A percentile compares a stretch with the other conserved stretches of the same genome.
Conservation (phyloP, 2,888 invertebrate species). For the Parnassius glacialis region DNA sequence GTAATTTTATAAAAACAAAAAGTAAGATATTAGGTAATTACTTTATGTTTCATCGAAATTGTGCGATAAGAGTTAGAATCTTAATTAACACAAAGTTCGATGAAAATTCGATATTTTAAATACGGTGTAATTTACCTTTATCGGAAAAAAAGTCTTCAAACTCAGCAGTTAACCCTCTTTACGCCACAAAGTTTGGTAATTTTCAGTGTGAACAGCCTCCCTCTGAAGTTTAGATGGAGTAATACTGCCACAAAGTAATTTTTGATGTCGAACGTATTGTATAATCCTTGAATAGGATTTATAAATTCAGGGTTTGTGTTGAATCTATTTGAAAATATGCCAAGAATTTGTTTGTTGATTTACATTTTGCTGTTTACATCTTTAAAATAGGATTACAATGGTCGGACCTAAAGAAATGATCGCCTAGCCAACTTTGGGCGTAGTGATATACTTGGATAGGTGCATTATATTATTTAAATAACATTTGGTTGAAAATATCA, state of each 20-base stretch:
- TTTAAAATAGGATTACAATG: no score
- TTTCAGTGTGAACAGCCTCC: constrained; percentile 10
- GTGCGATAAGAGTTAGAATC: background rate
- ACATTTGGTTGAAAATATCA: no score
- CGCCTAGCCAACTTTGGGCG: no score
- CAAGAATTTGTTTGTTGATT: no score
- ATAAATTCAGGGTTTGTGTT: background rate
- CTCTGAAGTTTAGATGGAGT: constrained; percentile 14
- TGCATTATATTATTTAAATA: no score
- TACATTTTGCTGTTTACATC: no score
- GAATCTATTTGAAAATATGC: no score
- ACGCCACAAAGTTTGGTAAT: constrained; percentile 23
- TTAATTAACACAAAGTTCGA: constrained; percentile 18
- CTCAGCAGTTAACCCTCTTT: constrained; percentile 18
- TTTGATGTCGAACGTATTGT: constrained; percentile 5
- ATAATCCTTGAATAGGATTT: background rate
- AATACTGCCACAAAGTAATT: constrained; percentile 7
- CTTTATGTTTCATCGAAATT: constrained; percentile 2
- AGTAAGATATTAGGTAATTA: background rate
- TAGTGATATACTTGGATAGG: no score
- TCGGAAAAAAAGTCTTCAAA: constrained; percentile 21
- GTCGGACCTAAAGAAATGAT: no score
- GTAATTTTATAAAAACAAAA: background rate
- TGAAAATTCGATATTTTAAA: constrained; percentile 18
- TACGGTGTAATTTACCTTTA: constrained; percentile 14